Evolutionary conservation across 1,140 invertebrate genomes (phyloP).

Genomic region (Idris sp.): DNA sequence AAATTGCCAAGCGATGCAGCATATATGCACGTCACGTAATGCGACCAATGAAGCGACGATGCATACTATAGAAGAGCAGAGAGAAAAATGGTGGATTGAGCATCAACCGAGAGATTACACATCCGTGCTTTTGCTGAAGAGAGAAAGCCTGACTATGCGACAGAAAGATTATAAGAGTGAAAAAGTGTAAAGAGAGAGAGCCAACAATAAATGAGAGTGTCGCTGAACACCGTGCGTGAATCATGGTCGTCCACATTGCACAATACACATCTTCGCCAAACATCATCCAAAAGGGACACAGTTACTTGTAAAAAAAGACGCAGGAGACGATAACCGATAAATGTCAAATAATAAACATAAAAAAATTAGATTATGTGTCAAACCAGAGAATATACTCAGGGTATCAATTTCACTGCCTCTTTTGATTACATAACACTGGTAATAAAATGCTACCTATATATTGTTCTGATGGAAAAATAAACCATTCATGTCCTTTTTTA

Average conservation of each 20-base stretch:
- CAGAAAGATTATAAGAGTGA: slow-evolving; percentile 36
- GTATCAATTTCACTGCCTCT: slow-evolving; percentile 9
- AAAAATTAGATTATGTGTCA: slow-evolving; percentile 10
- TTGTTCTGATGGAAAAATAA: slow-evolving; percentile 3
- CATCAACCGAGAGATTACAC: slow-evolving; percentile 49
- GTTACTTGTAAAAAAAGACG: slow-evolving; percentile 21
- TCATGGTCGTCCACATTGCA: slow-evolving; percentile 43
- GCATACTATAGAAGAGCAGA: slow-evolving; percentile 38
- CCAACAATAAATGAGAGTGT: slow-evolving; percentile 50
- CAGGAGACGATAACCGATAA: slow-evolving; percentile 10
- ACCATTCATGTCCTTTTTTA: not conserved
- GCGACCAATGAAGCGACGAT: slow-evolving; percentile 60
- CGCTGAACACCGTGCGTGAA: slow-evolving; percentile 33
- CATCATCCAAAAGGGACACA: slow-evolving; percentile 20
- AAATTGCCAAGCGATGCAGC: slow-evolving; percentile 39
- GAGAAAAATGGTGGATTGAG: slow-evolving; percentile 54
- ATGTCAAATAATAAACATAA: slow-evolving; percentile 2
- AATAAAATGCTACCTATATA: not conserved
- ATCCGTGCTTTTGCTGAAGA: slow-evolving; percentile 28
- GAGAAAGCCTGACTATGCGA: slow-evolving; percentile 12
- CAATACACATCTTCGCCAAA: slow-evolving; percentile 29
- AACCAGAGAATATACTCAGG: slow-evolving; percentile 1
- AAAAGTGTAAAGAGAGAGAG: slow-evolving; percentile 31
- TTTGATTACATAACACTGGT: slow-evolving; percentile 1
- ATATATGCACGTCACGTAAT: slow-evolving; percentile 58